These are phyloP conservation scores for Bombus haemorrhoidalis DNA, from an alignment of 1,140 invertebrate species.

Conservation along the genomic window DNA sequence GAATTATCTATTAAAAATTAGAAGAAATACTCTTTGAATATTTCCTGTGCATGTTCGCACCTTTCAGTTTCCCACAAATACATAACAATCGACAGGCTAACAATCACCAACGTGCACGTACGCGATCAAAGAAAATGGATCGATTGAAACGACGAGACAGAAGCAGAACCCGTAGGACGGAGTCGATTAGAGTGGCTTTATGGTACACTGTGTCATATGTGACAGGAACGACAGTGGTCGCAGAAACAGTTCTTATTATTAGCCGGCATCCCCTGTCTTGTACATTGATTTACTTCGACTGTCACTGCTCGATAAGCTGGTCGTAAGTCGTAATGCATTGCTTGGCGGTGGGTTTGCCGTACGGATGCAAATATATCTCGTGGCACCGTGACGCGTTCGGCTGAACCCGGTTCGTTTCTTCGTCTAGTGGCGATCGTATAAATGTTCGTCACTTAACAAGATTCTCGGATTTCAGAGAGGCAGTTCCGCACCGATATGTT, in stretches of 20 bases:
- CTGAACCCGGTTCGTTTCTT: conserved; percentile 51
- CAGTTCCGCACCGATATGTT: conserved; percentile 26
- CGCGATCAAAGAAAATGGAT: not conserved
- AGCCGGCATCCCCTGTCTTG: conserved; percentile 59
- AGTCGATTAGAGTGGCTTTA: conserved; percentile 43
- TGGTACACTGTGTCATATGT: conserved; percentile 7
- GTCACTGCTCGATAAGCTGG: conserved; percentile 72
- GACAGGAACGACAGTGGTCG: conserved; percentile 33
- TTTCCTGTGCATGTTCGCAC: too few relatives aligned
- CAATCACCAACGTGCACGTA: not conserved
- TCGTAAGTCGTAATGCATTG: conserved; percentile 74
- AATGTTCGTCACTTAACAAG: conserved; percentile 54
- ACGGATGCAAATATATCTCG: conserved; percentile 54
- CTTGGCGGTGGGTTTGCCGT: conserved; percentile 41
- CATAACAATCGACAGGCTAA: not conserved
- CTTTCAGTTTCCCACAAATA: too few relatives aligned
- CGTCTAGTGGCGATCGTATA: conserved; percentile 42
- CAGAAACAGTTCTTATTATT: conserved; percentile 69
- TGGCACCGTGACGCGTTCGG: conserved; percentile 70
- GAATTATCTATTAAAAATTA: too few relatives aligned
- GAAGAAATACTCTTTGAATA: too few relatives aligned
- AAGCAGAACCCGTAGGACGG: not conserved
- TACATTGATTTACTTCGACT: conserved; percentile 74
- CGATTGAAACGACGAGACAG: not conserved
- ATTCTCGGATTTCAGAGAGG: not conserved